These are phyloP conservation scores for Galagoides demidoff DNA, from an alignment of 2,797 vertebrate species.

Conservation along the genomic window DNA sequence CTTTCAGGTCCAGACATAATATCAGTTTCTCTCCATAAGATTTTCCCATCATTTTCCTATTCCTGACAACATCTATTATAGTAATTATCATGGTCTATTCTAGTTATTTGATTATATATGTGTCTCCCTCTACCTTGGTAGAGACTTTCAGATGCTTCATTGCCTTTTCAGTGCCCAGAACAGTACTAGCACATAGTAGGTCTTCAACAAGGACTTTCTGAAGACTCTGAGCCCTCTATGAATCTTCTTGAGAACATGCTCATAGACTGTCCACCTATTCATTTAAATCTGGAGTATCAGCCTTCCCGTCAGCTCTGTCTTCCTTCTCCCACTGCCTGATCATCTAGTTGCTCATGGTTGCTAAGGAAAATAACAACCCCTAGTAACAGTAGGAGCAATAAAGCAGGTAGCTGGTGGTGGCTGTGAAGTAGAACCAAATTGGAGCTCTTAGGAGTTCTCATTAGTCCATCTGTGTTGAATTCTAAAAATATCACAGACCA, in stretches of 20 bases:
- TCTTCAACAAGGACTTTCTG: neutral
- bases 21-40: neutral
- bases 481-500: neutral
- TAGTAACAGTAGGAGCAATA: neutral
- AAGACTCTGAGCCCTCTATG: neutral
- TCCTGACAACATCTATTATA: neutral
- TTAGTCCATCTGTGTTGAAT: neutral
- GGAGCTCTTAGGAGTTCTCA: neutral
- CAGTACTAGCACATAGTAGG: neutral
- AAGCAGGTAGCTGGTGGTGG: neutral
- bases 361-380: neutral
- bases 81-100: neutral
- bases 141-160: neutral
- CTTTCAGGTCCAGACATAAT: neutral
- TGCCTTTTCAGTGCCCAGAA: neutral
- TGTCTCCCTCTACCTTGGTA: neutral
- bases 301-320: neutral
- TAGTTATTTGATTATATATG: neutral
- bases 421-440: neutral
- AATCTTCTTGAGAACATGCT: neutral
- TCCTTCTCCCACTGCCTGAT: neutral
- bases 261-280: neutral
- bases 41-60: neutral
- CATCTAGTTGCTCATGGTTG: neutral
- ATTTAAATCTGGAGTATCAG: neutral